phyloP scores from a whole-genome alignment of 2,113 vertebrate genomes.

The Xiphias gladius region DNA sequence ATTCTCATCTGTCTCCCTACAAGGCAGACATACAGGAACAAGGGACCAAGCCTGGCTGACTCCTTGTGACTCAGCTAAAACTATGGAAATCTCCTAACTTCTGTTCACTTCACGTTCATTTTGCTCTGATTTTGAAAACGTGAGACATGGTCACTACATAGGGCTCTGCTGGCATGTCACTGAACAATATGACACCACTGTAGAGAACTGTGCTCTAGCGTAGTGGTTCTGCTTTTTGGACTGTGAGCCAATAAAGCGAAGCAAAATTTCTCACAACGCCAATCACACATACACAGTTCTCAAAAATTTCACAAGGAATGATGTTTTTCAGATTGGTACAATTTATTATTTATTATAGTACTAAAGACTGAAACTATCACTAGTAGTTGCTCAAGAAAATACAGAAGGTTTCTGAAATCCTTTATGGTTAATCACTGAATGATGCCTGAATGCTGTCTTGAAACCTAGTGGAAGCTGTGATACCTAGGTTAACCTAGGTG shows the following conservation, averaged over 20 bases:
- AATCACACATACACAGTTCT: neutral
- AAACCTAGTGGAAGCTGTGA: too few species aligned
- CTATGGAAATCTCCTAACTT: neutral
- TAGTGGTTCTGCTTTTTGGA: too few species aligned
- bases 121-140: neutral
- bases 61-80: conserved; percentile 4
- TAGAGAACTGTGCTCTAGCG: too few species aligned
- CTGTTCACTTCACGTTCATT: neutral
- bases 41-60: conserved; percentile 13
- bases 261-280: too few species aligned
- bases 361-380: neutral
- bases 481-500: too few species aligned
- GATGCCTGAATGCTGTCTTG: too few species aligned
- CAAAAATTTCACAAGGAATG: neutral
- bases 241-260: too few species aligned
- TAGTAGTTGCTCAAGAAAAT: neutral
- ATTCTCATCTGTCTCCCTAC: conserved; percentile 12
- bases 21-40: conserved; percentile 18
- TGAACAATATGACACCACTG: too few species aligned
- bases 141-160: too few species aligned
- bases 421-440: too few species aligned
- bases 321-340: neutral
- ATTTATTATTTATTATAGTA: neutral
- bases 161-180: too few species aligned
- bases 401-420: neutral